phyloP scores from a whole-genome alignment of 1,140 invertebrate species.

The Danaus plexippus region DNA sequence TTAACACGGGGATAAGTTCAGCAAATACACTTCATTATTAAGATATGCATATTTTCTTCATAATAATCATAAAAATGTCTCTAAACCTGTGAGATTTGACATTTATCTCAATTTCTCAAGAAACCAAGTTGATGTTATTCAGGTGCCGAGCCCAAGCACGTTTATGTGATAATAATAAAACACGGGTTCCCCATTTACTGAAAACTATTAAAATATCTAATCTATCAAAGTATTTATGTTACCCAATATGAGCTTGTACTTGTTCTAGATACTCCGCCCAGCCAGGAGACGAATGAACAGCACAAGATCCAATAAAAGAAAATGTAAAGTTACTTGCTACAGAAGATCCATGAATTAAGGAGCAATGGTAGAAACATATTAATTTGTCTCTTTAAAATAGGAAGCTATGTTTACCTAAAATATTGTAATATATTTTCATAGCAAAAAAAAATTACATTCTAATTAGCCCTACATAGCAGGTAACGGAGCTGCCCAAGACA shows the following conservation, averaged over 20 bases:
- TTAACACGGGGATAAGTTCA: too few relatives aligned
- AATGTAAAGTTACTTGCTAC: slow-evolving; percentile 59
- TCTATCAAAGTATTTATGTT: too few relatives aligned
- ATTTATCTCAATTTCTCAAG: too few relatives aligned
- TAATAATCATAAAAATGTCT: too few relatives aligned
- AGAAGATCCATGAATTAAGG: slow-evolving; percentile 53
- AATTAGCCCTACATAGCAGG: slow-evolving; percentile 25
- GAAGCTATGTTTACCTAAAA: not conserved
- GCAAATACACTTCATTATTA: too few relatives aligned
- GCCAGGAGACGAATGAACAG: slow-evolving; percentile 54
- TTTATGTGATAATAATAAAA: too few relatives aligned
- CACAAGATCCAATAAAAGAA: slow-evolving; percentile 52
- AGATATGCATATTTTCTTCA: too few relatives aligned
- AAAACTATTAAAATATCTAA: too few relatives aligned
- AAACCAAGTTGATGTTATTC: too few relatives aligned
- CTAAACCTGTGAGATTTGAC: too few relatives aligned
- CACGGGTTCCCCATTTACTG: too few relatives aligned
- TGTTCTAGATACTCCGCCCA: slow-evolving; percentile 49
- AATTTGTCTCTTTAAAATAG: not conserved
- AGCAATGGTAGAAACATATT: slow-evolving; percentile 38
- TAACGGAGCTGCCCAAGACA: slow-evolving; percentile 42
- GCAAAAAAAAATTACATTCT: slow-evolving; percentile 1
- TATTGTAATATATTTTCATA: not conserved
- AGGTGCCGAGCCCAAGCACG: too few relatives aligned
- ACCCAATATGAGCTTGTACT: slow-evolving; percentile 8